Percentiles rank a stretch among this genome's conserved stretches.
Conservation (phyloP, 2,113 vertebrate species). For the Ceyx melanurus region DNA sequence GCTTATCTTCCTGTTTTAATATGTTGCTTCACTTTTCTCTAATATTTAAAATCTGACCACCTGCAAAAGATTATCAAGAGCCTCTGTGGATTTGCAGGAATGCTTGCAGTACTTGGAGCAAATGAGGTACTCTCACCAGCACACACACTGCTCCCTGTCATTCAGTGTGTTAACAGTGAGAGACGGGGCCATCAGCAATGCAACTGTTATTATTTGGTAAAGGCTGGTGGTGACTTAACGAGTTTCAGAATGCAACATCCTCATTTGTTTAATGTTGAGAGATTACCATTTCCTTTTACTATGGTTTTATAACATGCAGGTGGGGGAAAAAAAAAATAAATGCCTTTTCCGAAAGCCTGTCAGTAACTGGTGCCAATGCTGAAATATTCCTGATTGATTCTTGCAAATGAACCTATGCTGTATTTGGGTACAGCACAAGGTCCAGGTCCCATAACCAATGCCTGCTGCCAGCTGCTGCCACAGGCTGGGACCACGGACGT, state of each 20-base stretch:
- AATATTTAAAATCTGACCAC: slow-evolving; percentile 60
- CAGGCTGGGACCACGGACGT: accelerated
- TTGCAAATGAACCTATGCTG: neutral
- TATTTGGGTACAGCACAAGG: neutral
- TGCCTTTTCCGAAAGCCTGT: slow-evolving; percentile 7
- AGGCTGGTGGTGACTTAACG: slow-evolving; percentile 54
- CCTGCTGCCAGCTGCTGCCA: neutral
- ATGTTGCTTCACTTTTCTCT: slow-evolving; percentile 18
- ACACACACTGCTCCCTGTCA: neutral
- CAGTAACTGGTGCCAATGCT: neutral
- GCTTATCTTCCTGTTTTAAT: slow-evolving; percentile 54
- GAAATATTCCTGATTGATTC: neutral
- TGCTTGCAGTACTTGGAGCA: slow-evolving; percentile 29
- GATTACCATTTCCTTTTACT: slow-evolving; percentile 57
- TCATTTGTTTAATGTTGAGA: slow-evolving; percentile 57
- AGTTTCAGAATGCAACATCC: slow-evolving; percentile 53
- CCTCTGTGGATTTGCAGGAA: slow-evolving; percentile 52
- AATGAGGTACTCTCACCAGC: slow-evolving; percentile 11
- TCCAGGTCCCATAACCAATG: accelerated
- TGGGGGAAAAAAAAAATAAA: slow-evolving; percentile 2
- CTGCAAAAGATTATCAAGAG: slow-evolving; percentile 54
- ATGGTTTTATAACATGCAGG: slow-evolving; percentile 61
- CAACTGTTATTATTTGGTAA: slow-evolving; percentile 61
- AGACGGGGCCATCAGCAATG: neutral
- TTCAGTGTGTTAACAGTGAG: neutral